Evolutionary conservation across 2,113 vertebrate genomes (phyloP).

Genomic region (Limnothrissa miodon): DNA sequence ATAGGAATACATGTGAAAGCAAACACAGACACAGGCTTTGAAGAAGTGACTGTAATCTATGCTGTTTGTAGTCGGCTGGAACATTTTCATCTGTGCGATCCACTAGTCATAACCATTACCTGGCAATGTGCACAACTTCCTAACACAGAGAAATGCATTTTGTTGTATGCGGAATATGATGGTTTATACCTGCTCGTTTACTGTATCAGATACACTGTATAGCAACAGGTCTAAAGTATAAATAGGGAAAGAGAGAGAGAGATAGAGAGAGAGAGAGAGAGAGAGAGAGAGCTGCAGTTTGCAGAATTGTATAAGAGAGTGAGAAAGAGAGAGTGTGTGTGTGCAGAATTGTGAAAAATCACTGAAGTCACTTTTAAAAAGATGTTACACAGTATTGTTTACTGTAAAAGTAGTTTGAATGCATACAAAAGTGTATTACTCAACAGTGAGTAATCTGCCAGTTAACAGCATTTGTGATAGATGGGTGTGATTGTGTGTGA

Average conservation of each 20-base stretch:
- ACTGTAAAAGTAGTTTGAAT: neutral
- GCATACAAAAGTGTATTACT: neutral
- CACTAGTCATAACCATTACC: slow-evolving; percentile 7
- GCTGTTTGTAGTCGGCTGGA: neutral
- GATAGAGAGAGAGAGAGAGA: too few relatives aligned
- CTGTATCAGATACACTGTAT: neutral
- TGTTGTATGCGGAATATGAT: neutral
- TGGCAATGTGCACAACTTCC: neutral
- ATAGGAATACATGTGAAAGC: neutral
- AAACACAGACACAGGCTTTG: slow-evolving; percentile 9
- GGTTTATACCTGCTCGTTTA: neutral
- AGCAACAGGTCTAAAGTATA: neutral
- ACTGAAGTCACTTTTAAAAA: neutral
- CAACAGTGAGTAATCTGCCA: neutral
- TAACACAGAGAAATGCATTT: neutral
- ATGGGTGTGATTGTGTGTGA: neutral
- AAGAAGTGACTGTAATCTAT: slow-evolving; percentile 6
- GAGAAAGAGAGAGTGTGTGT: too few relatives aligned
- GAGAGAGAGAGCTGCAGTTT: too few relatives aligned
- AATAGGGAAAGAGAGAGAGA: too few relatives aligned
- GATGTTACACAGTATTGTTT: neutral
- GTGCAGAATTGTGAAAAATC: neutral
- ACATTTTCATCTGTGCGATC: neutral
- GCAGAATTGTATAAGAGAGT: too few relatives aligned
- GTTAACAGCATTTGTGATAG: neutral